Evolutionary conservation across 2,888 invertebrate species (phyloP).

Genomic region (Temnothorax rugatulus): DNA sequence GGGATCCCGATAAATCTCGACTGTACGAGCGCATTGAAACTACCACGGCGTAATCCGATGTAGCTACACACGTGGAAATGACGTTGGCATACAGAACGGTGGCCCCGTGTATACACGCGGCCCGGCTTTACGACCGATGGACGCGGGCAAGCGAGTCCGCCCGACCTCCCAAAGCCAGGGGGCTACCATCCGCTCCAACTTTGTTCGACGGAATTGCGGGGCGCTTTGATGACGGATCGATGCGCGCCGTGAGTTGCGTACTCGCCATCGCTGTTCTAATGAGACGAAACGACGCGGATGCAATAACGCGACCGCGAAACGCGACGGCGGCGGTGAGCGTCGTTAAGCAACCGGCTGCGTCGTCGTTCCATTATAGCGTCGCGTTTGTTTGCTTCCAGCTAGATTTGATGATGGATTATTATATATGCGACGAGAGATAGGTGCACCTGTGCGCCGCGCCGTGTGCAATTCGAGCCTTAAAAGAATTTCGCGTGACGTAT

Average conservation of each 20-base stretch:
- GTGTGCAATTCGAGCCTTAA: neutral
- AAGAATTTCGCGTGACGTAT: neutral
- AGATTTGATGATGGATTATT: slow-evolving; percentile 27
- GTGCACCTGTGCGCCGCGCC: too few relatives aligned
- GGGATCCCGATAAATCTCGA: slow-evolving; percentile 64
- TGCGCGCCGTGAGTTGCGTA: slow-evolving; percentile 34
- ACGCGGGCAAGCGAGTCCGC: slow-evolving; percentile 29
- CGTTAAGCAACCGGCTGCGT: slow-evolving; percentile 25
- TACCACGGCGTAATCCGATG: slow-evolving; percentile 68
- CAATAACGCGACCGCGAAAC: slow-evolving; percentile 43
- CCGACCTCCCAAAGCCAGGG: neutral
- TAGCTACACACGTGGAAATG: slow-evolving; percentile 57
- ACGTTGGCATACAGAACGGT: slow-evolving; percentile 36
- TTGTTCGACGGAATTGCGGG: slow-evolving; percentile 41
- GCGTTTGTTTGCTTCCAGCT: neutral
- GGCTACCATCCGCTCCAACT: slow-evolving; percentile 40
- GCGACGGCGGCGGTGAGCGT: neutral
- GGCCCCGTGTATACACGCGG: slow-evolving; percentile 54
- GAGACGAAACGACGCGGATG: slow-evolving; percentile 48
- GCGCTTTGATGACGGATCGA: slow-evolving; percentile 53
- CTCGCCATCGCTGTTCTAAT: slow-evolving; percentile 10
- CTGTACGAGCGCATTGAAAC: slow-evolving; percentile 65
- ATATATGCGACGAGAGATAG: neutral
- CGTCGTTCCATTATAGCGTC: slow-evolving; percentile 14
- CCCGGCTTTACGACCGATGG: slow-evolving; percentile 59